Evolutionary conservation across 2,113 vertebrate genomes (phyloP).

Genomic region (Isichthys henryi): DNA sequence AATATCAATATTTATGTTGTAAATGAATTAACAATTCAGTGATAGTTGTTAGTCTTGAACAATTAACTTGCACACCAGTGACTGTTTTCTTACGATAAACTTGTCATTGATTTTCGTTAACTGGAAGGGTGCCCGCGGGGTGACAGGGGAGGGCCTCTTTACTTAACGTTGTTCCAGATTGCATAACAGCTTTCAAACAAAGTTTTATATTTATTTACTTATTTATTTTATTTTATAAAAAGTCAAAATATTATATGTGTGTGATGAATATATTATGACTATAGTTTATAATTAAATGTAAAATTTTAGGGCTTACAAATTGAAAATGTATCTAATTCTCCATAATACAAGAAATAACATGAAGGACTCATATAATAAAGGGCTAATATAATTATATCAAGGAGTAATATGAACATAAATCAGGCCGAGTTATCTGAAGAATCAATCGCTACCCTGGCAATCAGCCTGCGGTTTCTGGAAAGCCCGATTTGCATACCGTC

Average conservation of each 20-base stretch:
- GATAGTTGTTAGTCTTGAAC: not conserved
- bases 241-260: not conserved
- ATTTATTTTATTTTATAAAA: not conserved
- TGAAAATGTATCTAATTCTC: too few relatives aligned
- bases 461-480: constrained; percentile 1
- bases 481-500: constrained; percentile 17
- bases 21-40: not conserved
- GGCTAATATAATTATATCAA: too few relatives aligned
- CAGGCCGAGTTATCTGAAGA: not conserved
- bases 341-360: not conserved
- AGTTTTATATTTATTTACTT: not conserved
- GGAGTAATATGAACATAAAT: not conserved
- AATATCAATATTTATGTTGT: not conserved
- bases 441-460: not conserved
- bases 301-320: too few relatives aligned
- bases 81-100: not conserved
- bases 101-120: not conserved
- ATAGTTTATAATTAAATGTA: not conserved
- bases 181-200: not conserved
- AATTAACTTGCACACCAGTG: not conserved
- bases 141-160: not conserved
- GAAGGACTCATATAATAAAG: not conserved
- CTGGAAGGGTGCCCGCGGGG: not conserved
- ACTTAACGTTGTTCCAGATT: not conserved
- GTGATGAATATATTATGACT: not conserved